phyloP scores from a whole-genome alignment of 2,888 invertebrate species.

The Blera fallax region DNA sequence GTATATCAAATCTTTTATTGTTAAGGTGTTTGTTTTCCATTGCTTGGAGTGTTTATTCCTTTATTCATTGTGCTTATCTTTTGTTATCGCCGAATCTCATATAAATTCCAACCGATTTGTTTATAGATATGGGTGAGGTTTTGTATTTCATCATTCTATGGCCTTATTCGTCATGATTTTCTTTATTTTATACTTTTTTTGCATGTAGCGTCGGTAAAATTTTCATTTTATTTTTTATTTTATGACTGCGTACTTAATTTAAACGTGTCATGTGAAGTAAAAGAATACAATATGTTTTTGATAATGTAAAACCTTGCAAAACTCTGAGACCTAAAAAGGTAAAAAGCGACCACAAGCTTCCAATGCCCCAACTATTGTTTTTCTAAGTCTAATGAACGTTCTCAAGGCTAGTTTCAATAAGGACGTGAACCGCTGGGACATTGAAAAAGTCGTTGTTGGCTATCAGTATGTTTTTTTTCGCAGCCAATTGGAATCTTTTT shows the following conservation, averaged over 20 bases:
- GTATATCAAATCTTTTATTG: background rate
- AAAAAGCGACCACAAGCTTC: no score
- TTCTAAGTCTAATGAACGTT: no score
- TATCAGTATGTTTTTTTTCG: no score
- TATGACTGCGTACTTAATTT: background rate
- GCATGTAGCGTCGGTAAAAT: background rate
- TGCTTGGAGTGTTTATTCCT: background rate
- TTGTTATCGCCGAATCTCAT: background rate
- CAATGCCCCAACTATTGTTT: no score
- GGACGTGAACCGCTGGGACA: no score
- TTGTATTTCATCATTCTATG: constrained; percentile 1
- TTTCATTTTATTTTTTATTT: background rate
- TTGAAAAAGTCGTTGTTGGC: no score
- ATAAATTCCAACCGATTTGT: background rate
- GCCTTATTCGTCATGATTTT: background rate
- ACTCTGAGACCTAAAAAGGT: no score
- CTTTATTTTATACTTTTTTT: background rate
- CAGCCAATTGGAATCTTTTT: no score
- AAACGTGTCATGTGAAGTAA: no score
- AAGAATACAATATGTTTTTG: no score
- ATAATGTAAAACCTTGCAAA: no score
- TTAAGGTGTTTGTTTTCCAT: background rate
- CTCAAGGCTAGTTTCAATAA: no score
- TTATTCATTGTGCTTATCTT: background rate
- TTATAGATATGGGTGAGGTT: background rate